phyloP scores from a whole-genome alignment of 2,888 invertebrate genomes.

The Chydorus sphaericus region DNA sequence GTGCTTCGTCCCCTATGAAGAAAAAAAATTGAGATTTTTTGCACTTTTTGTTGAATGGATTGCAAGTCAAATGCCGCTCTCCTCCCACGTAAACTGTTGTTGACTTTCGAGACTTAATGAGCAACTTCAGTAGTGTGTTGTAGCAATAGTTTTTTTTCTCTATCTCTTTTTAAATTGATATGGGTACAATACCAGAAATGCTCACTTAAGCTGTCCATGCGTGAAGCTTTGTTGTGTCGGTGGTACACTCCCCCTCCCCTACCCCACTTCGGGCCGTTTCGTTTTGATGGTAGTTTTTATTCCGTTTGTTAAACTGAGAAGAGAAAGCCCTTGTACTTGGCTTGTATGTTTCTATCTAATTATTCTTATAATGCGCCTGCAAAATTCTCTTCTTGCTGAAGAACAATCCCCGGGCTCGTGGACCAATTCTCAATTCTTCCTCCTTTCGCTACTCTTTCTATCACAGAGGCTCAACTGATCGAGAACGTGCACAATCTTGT shows the following conservation, averaged over 20 bases:
- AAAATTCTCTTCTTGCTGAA: background rate
- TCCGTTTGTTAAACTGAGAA: background rate
- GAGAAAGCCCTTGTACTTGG: background rate
- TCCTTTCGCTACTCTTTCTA: background rate
- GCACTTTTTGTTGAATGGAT: slow-evolving; percentile 6
- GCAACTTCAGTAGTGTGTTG: background rate
- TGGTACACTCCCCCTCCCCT: background rate
- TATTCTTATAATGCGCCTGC: slow-evolving; percentile 1
- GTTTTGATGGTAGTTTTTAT: slow-evolving; percentile 5
- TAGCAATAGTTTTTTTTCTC: slow-evolving; percentile 2
- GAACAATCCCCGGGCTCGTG: slow-evolving; percentile 1
- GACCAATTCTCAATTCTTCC: slow-evolving; percentile 3
- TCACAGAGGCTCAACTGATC: slow-evolving; percentile 6
- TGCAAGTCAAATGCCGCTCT: background rate
- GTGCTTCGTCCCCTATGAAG: background rate
- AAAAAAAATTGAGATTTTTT: too few species aligned
- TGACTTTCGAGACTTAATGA: background rate
- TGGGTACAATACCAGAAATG: slow-evolving; percentile 2
- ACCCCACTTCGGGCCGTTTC: background rate
- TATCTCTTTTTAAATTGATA: background rate
- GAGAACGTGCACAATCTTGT: slow-evolving; percentile 6
- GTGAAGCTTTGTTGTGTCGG: slow-evolving; percentile 3
- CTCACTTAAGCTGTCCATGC: slow-evolving; percentile 1
- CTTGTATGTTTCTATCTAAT: background rate
- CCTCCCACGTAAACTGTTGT: background rate